Evolutionary conservation across 2,888 invertebrate genomes (phyloP).

Genomic region (Synergus laeviventris): DNA sequence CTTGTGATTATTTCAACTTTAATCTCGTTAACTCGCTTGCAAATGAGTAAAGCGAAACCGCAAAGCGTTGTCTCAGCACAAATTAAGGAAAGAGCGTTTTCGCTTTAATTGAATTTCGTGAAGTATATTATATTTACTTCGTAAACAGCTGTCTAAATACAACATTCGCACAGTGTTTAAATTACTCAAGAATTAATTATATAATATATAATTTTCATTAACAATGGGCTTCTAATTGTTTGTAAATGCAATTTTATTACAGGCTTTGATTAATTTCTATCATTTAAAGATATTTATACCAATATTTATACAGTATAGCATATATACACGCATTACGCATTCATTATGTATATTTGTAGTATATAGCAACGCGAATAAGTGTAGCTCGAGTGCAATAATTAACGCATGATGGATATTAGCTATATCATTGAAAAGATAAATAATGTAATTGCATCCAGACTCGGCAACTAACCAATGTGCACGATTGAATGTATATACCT

Average conservation of each 20-base stretch:
- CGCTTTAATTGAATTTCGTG: background rate
- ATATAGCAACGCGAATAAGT: slow-evolving; percentile 19
- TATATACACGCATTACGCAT: too few relatives aligned
- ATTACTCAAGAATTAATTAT: background rate
- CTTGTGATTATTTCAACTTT: background rate
- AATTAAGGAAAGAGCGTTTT: slow-evolving; percentile 14
- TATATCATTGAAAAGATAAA: slow-evolving; percentile 36
- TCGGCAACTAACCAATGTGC: slow-evolving; percentile 23
- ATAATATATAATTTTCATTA: background rate
- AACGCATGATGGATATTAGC: slow-evolving; percentile 9
- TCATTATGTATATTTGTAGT: too few relatives aligned
- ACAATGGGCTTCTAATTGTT: background rate
- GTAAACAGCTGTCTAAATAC: background rate
- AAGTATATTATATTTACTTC: background rate
- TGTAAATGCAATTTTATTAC: too few relatives aligned
- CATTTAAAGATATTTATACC: too few relatives aligned
- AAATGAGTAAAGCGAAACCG: background rate
- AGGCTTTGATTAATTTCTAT: too few relatives aligned
- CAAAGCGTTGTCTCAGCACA: background rate
- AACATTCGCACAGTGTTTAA: background rate
- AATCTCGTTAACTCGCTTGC: background rate
- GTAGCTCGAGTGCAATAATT: slow-evolving; percentile 26
- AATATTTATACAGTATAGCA: too few relatives aligned
- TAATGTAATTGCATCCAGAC: slow-evolving; percentile 18
- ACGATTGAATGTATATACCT: slow-evolving; percentile 14